A percentile compares a stretch with the other conserved stretches of the same genome.
phyloP scores from a whole-genome alignment of 2,113 vertebrate species.

The Caranx melampygus region DNA sequence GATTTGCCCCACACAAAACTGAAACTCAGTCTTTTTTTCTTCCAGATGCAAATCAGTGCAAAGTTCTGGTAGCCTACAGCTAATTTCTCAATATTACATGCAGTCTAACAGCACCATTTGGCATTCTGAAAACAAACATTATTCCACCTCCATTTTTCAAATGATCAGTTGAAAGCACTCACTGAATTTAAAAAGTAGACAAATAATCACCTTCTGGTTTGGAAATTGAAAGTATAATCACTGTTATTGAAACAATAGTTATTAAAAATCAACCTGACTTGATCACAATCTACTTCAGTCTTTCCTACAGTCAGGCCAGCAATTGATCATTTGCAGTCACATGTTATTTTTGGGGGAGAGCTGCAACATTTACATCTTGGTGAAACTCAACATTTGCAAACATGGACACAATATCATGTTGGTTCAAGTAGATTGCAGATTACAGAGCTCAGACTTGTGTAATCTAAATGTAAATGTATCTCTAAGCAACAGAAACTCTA shows the following conservation, averaged over 20 bases:
- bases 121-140: slow-evolving; percentile 33
- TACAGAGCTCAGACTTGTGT: background rate
- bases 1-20: background rate
- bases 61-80: slow-evolving; percentile 26
- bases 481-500: background rate
- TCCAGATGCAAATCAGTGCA: slow-evolving; percentile 25
- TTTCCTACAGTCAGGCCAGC: background rate
- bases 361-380: background rate
- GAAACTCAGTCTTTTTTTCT: background rate
- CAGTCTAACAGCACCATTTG: slow-evolving; percentile 42
- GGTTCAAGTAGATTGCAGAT: background rate
- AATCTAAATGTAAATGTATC: slow-evolving; percentile 46
- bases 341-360: background rate
- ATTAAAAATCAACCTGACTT: background rate
- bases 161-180: slow-evolving; percentile 3
- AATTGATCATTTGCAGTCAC: too few relatives aligned
- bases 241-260: background rate
- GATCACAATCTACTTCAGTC: background rate
- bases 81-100: slow-evolving; percentile 52
- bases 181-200: background rate
- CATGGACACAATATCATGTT: background rate
- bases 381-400: background rate
- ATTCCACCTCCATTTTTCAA: slow-evolving; percentile 29
- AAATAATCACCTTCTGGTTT: background rate
- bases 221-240: background rate